phyloP scores from a whole-genome alignment of 2,888 invertebrate genomes.

The Archaeoteleia sp. region DNA sequence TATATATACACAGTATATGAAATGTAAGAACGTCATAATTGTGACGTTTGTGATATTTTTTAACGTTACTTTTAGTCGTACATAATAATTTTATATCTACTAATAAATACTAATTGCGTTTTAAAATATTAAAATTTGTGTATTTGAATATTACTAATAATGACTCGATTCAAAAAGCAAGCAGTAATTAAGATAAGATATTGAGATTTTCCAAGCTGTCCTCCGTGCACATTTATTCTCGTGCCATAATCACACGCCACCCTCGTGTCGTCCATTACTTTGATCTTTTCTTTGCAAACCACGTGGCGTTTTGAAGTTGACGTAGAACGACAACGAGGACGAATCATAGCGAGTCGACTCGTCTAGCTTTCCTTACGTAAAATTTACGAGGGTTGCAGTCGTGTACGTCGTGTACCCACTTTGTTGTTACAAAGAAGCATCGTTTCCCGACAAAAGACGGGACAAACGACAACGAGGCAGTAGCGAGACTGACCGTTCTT shows the following conservation, averaged over 20 bases:
- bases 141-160: no score
- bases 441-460: slow-evolving; percentile 57
- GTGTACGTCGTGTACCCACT: slow-evolving; percentile 55
- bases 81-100: no score
- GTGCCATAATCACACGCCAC: slow-evolving; percentile 10
- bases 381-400: slow-evolving; percentile 55
- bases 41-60: no score
- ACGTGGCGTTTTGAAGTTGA: slow-evolving; percentile 23
- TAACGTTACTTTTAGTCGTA: no score
- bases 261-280: slow-evolving; percentile 28
- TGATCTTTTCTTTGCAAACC: slow-evolving; percentile 38
- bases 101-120: no score
- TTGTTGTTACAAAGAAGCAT: slow-evolving; percentile 62
- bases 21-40: no score
- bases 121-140: no score
- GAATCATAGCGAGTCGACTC: slow-evolving; percentile 14
- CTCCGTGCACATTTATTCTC: slow-evolving; percentile 22
- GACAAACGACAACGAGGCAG: slow-evolving; percentile 60
- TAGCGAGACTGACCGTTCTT: slow-evolving; percentile 45
- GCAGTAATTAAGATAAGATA: neutral
- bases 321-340: slow-evolving; percentile 19
- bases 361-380: slow-evolving; percentile 24
- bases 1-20: no score
- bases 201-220: slow-evolving; percentile 3
- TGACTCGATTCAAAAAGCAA: neutral